Evolutionary conservation across 2,797 vertebrate genomes (phyloP).

Genomic region (Micromesistius poutassou): DNA sequence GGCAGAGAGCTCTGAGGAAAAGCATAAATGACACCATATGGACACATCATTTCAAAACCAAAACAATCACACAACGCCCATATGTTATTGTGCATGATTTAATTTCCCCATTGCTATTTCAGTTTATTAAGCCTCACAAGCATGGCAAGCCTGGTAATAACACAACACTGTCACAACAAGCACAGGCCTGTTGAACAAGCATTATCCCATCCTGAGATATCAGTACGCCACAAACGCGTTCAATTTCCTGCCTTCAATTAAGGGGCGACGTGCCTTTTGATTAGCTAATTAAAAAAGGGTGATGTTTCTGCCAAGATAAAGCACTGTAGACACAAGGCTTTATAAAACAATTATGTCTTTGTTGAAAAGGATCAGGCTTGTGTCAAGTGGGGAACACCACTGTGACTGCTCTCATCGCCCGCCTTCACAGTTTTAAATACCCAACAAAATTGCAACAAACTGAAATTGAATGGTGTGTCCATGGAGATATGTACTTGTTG

Average conservation of each 20-base stretch:
- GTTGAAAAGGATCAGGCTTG: conserved; percentile 16
- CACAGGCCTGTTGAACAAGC: conserved; percentile 5
- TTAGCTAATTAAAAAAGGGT: conserved; percentile 33
- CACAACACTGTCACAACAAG: conserved; percentile 13
- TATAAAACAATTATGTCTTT: conserved; percentile 21
- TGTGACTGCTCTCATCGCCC: conserved; percentile 17
- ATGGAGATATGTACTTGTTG: neutral
- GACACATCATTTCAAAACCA: conserved; percentile 13
- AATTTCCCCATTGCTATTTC: conserved; percentile 12
- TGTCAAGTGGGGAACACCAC: conserved; percentile 16
- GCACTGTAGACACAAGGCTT: neutral
- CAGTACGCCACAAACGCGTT: conserved; percentile 1
- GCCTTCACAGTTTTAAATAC: conserved; percentile 28
- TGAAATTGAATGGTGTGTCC: conserved; percentile 42
- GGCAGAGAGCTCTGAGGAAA: neutral
- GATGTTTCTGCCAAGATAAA: conserved; percentile 19
- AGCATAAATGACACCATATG: conserved; percentile 11
- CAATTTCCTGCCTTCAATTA: conserved; percentile 12
- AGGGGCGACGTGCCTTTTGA: conserved; percentile 13
- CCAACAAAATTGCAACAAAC: neutral
- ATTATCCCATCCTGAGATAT: neutral
- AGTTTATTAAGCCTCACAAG: conserved; percentile 25
- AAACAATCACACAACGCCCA: conserved; percentile 29
- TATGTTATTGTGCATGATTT: conserved; percentile 33
- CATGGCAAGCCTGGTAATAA: conserved; percentile 23